Conservation (phyloP, 1,140 invertebrate genomes). For the Pseudomyrmex dendroicus region DNA sequence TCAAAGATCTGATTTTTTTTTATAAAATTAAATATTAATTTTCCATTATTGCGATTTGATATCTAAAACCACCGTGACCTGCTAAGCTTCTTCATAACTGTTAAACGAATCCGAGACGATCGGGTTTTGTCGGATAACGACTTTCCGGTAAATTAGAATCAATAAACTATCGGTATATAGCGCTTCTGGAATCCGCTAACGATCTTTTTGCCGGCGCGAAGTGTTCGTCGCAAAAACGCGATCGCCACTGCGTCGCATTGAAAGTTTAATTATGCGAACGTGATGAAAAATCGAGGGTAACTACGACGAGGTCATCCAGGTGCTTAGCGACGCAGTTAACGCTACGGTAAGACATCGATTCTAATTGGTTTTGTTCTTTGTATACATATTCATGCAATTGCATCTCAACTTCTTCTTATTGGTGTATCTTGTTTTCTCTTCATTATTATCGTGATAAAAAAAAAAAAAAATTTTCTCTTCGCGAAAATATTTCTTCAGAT, state of each 20-base stretch:
- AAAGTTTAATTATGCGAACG: conserved; percentile 61
- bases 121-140: conserved; percentile 56
- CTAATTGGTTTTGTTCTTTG: background rate
- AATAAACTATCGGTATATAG: conserved; percentile 60
- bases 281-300: conserved; percentile 48
- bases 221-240: conserved; percentile 45
- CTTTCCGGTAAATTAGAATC: conserved; percentile 66
- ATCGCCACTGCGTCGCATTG: conserved; percentile 51
- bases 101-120: conserved; percentile 36
- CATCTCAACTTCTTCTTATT: background rate
- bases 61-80: background rate
- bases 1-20: background rate
- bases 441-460: too few species aligned
- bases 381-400: background rate
- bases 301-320: background rate
- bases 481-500: too few species aligned
- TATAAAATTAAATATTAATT: conserved; percentile 9
- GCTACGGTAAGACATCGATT: conserved; percentile 28
- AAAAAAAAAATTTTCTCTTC: too few species aligned
- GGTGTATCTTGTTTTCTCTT: background rate
- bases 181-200: conserved; percentile 55
- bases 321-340: conserved; percentile 7
- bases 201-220: conserved; percentile 56
- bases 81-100: conserved; percentile 32
- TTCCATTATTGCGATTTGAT: background rate